A percentile compares a stretch with the other conserved stretches of the same genome.
These are phyloP conservation scores for Sebastes umbrosus DNA, from an alignment of 2,797 vertebrate species.

Conservation along the genomic window DNA sequence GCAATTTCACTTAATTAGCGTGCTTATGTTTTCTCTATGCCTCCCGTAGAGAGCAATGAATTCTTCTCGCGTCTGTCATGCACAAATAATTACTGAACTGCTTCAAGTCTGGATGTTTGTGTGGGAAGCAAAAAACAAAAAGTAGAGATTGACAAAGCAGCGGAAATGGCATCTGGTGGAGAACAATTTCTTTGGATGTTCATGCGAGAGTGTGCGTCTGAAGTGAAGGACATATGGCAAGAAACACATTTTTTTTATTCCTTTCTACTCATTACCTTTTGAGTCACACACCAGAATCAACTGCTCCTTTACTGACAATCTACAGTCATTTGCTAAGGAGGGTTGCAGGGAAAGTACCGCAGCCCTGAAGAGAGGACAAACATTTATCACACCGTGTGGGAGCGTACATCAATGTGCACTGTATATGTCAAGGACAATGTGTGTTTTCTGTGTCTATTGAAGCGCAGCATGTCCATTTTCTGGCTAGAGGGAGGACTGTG, in stretches of 20 bases:
- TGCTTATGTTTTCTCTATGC: conserved; percentile 70
- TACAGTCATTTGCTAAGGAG: background rate
- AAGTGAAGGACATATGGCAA: background rate
- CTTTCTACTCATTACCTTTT: conserved; percentile 24
- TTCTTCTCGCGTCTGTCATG: conserved; percentile 71
- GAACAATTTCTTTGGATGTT: conserved; percentile 18
- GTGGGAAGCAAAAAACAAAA: conserved; percentile 66
- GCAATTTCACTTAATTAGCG: conserved; percentile 80
- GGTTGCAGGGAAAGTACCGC: background rate
- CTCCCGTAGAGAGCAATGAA: conserved; percentile 72
- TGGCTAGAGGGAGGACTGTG: conserved; percentile 4
- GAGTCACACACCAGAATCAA: conserved; percentile 4
- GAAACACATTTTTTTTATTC: background rate
- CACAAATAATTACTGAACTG: conserved; percentile 80
- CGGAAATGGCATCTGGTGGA: conserved; percentile 45
- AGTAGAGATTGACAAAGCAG: conserved; percentile 57
- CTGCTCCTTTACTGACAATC: conserved; percentile 3
- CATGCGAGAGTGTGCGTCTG: background rate
- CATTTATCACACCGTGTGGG: background rate
- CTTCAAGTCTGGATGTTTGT: conserved; percentile 58
- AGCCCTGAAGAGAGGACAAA: background rate
- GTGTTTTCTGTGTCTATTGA: background rate
- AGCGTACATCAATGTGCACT: background rate
- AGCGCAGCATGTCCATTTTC: background rate
- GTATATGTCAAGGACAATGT: background rate